A percentile compares a stretch with the other conserved stretches of the same genome.
Evolutionary conservation across 2,888 invertebrate genomes (phyloP).

Genomic region (Cinara cedri): DNA sequence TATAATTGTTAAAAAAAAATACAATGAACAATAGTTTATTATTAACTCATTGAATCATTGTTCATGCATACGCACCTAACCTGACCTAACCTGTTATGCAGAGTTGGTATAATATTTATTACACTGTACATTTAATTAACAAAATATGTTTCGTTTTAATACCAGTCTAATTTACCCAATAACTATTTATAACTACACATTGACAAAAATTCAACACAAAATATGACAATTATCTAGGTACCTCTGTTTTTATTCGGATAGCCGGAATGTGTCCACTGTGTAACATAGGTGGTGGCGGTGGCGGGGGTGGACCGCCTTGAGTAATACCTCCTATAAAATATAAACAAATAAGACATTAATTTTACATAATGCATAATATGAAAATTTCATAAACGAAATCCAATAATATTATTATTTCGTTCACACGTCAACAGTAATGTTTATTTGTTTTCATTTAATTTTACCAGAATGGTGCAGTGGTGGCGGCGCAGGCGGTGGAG

Average conservation of each 20-base stretch:
- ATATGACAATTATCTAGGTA: slow-evolving; percentile 60
- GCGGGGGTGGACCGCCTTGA: slow-evolving; percentile 56
- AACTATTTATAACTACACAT: too few species aligned
- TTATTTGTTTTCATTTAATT: not conserved
- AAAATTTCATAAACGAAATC: slow-evolving; percentile 2
- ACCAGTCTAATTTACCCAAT: too few species aligned
- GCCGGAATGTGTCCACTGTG: slow-evolving; percentile 66
- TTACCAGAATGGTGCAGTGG: slow-evolving; percentile 28
- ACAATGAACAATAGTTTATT: slow-evolving; percentile 5
- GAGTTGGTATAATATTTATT: too few species aligned
- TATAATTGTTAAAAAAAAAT: not conserved
- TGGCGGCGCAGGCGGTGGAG: slow-evolving; percentile 48
- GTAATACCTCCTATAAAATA: slow-evolving; percentile 41
- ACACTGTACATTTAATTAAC: too few species aligned
- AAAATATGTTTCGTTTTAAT: too few species aligned
- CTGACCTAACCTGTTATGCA: too few species aligned
- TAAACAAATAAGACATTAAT: slow-evolving; percentile 1
- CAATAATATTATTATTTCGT: not conserved
- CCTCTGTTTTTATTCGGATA: slow-evolving; percentile 66
- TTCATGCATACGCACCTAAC: too few species aligned
- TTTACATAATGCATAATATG: not conserved
- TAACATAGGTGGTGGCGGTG: slow-evolving; percentile 67
- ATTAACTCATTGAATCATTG: not conserved
- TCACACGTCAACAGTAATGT: not conserved
- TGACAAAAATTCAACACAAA: not conserved